These are phyloP conservation scores for Aphidoletes aphidimyza DNA, from an alignment of 2,888 invertebrate genomes.

Conservation along the genomic window DNA sequence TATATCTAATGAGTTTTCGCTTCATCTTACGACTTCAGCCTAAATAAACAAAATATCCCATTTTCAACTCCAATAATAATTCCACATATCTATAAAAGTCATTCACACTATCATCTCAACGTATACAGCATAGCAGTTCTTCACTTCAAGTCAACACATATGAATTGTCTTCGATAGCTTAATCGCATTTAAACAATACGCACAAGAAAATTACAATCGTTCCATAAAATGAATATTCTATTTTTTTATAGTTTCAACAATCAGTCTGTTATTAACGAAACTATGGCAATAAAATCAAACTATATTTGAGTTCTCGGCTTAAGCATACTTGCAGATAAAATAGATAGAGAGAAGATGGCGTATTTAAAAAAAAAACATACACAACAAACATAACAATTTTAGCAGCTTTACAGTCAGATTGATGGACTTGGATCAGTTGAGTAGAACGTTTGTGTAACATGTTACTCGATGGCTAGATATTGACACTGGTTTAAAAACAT, in stretches of 20 bases:
- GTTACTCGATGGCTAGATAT: not conserved
- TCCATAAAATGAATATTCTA: not conserved
- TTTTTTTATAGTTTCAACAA: not conserved
- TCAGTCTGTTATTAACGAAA: not conserved
- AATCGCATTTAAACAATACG: not conserved
- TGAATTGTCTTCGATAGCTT: not conserved
- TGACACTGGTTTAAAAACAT: not conserved
- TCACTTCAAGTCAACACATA: not conserved
- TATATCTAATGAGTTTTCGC: conserved; percentile 12
- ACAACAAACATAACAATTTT: too few relatives aligned
- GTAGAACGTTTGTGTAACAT: not conserved
- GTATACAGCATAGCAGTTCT: not conserved
- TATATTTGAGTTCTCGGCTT: not conserved
- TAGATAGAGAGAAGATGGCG: too few relatives aligned
- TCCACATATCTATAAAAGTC: conserved; percentile 17
- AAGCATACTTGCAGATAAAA: not conserved
- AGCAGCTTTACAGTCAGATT: too few relatives aligned
- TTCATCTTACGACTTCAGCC: not conserved
- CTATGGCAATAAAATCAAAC: not conserved
- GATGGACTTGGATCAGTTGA: too few relatives aligned
- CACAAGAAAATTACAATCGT: not conserved
- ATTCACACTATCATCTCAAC: not conserved
- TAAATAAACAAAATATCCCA: conserved; percentile 14
- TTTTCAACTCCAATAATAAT: too few relatives aligned
- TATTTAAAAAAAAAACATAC: too few relatives aligned